Evolutionary conservation across 2,888 invertebrate genomes (phyloP), one percentile per base, ranked within the genome.

Genomic region (Cepaea hortensis): DNA sequence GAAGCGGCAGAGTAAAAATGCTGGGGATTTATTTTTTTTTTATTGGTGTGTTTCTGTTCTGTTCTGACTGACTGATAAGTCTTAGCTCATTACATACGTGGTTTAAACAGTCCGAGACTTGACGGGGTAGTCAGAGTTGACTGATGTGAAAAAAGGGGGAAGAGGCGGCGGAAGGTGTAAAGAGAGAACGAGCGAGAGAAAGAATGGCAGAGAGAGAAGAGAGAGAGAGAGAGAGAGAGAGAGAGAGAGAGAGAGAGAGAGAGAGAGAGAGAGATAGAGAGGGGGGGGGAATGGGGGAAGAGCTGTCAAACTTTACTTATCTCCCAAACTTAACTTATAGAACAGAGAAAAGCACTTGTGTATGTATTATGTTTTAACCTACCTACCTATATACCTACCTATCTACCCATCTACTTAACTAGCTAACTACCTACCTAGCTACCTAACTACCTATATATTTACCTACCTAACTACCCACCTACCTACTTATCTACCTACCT

Each of bases 61-160:
- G 7, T 77, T 77, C 72, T 82, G 23, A 50, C 81, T 70, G 70
- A 46, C 9, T 70, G 70, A 50, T 81, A n/a, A 70, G 81, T 81
- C n/a, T 50, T 46, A 81, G n/a, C 70, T 81, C 68, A 68, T 81
- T 81, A 70, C 20, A 70, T 81, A 65, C 35, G 46, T 6, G 20
- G 75, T 48, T 48, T 75, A 6, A 48, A 48, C 7, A 48, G 75
- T 5, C 20, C 6, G 20, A 75, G 18, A 4, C 5, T 50, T 75
- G 23, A 55, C 55, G 23, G 2, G 23, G 9, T 72, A 72, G 48
- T 6, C 18, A 3, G 46, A 73, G 46, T 35, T 46, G 35, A 73
- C 3, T n/a, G 23, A 72, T 9, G n/a, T 50, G 23, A 20, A 55
- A 73, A 35, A 62, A 18, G 72, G 35, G 48, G 75, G 55, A 75